Evolutionary conservation across 1,140 invertebrate species (phyloP).

Genomic region (Dreissena polymorpha): DNA sequence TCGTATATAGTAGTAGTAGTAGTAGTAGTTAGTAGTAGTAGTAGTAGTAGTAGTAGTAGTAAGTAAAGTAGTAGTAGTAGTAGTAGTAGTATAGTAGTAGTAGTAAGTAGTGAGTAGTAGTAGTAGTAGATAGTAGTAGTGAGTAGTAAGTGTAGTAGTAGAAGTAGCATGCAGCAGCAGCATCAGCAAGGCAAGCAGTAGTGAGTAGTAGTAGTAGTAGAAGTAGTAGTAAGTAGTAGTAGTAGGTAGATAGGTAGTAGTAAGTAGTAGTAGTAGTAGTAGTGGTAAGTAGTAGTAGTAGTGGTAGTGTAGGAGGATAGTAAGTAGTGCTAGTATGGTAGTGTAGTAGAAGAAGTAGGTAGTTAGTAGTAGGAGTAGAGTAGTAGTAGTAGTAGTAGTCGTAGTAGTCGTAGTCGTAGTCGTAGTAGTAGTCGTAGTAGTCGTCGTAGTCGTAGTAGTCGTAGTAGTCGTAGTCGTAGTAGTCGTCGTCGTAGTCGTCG

Average conservation of each 20-base stretch:
- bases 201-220: constrained; percentile 15
- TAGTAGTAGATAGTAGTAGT: too few species aligned
- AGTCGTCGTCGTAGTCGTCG: not conserved
- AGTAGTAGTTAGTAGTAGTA: constrained; percentile 57
- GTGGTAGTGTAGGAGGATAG: too few species aligned
- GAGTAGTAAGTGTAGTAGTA: too few species aligned
- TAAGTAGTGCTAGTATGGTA: not conserved
- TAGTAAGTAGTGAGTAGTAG: too few species aligned
- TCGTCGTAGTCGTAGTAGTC: not conserved
- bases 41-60: constrained; percentile 54
- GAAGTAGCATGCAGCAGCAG: too few species aligned
- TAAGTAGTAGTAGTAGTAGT: constrained; percentile 48
- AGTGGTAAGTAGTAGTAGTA: constrained; percentile 5
- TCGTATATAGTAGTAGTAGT: constrained; percentile 28
- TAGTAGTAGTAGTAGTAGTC: not conserved
- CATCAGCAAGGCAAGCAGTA: not conserved
- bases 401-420: not conserved
- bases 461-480: not conserved
- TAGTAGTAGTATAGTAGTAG: constrained; percentile 24
- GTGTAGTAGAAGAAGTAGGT: too few species aligned
- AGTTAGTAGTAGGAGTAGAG: not conserved
- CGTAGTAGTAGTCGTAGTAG: not conserved
- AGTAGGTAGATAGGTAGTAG: constrained; percentile 56
- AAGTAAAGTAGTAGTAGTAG: constrained; percentile 17
- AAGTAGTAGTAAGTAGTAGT: constrained; percentile 47